Evolutionary conservation across 2,888 invertebrate genomes (phyloP).

Genomic region (Watsonalla binaria): DNA sequence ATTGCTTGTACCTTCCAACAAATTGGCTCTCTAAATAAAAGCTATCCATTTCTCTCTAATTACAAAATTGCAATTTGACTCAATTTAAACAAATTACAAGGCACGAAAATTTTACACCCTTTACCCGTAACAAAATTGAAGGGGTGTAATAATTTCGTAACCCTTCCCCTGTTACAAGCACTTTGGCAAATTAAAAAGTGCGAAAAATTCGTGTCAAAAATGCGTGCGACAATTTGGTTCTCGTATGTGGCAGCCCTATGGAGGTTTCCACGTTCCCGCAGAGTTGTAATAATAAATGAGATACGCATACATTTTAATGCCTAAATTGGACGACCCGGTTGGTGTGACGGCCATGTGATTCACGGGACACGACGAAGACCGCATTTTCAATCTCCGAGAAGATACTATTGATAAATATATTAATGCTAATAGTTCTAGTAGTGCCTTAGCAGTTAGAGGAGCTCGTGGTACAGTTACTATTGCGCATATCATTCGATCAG

Average conservation of each 20-base stretch:
- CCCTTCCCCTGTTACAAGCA: slow-evolving; percentile 31
- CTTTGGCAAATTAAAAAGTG: slow-evolving; percentile 47
- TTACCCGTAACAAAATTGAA: slow-evolving; percentile 28
- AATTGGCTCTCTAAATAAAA: neutral
- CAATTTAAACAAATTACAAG: slow-evolving; percentile 40
- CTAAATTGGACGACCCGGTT: neutral
- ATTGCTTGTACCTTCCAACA: neutral
- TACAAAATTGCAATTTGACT: slow-evolving; percentile 43
- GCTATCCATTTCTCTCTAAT: slow-evolving; percentile 2
- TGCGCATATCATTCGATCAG: too few relatives aligned
- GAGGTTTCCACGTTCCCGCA: slow-evolving; percentile 27
- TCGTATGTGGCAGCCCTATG: slow-evolving; percentile 25
- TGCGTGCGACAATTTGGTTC: slow-evolving; percentile 35
- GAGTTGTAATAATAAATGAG: slow-evolving; percentile 17
- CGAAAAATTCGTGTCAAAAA: slow-evolving; percentile 29
- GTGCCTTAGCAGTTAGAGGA: too few relatives aligned
- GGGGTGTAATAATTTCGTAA: slow-evolving; percentile 23
- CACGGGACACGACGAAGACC: too few relatives aligned
- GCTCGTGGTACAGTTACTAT: too few relatives aligned
- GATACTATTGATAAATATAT: too few relatives aligned
- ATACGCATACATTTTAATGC: slow-evolving; percentile 1
- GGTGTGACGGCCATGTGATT: too few relatives aligned
- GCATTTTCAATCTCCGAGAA: too few relatives aligned
- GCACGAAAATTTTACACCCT: slow-evolving; percentile 38
- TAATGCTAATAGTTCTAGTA: too few relatives aligned